Evolutionary conservation across 2,888 invertebrate genomes (phyloP), one percentile per base, ranked within the genome.

Genomic region (Drosophila diplacantha): DNA sequence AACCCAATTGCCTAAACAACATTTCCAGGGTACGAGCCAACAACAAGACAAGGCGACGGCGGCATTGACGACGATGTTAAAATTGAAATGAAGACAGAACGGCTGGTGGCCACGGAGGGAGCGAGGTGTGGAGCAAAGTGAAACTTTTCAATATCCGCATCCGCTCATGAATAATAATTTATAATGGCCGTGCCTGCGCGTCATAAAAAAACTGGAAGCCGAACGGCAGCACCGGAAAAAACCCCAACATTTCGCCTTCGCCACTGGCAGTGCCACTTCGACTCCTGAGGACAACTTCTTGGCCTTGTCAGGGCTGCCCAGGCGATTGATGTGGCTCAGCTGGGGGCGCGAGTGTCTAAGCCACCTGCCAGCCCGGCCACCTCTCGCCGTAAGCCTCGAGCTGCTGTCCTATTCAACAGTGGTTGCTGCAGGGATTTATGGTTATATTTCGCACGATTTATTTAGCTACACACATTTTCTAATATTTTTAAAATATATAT

Each of bases 111-210:
- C 29, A 29, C 18, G 53, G 59, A 26, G 35, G 32, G 34, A 14
- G 26, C 29, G 26, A 26, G 11, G 57, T 46, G 62, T 73, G 74
- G 66, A 73, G 69, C 73, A 73, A 75, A 72, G 72, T 71, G 78
- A 78, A 79, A 79, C 76, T 79, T 79, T 79, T 79, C 81, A 79
- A 79, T 79, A 79, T 79, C 79, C 81, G 81, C 79, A 79, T 81
- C 78, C 81, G 79, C 76, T 79, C 78, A 79, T 79, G 78, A 79
- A 79, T 79, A 79, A 79, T 81, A 79, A 81, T 79, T 81, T 76
- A 81, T 78, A 78, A 78, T 83, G 82, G 79, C 75, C 74, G 66
- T 54, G 53, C 64, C 43, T 39, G 55, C 49, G 71, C 60, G 56
- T 65, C 68, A 72, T 66, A 71, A 71, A 69, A 38, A 39, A 8